Percentiles rank a stretch among this genome's conserved stretches.
Evolutionary conservation across 2,113 vertebrate species (phyloP).

Genomic region (western clawed frog (Xenopus tropicalis)): DNA sequence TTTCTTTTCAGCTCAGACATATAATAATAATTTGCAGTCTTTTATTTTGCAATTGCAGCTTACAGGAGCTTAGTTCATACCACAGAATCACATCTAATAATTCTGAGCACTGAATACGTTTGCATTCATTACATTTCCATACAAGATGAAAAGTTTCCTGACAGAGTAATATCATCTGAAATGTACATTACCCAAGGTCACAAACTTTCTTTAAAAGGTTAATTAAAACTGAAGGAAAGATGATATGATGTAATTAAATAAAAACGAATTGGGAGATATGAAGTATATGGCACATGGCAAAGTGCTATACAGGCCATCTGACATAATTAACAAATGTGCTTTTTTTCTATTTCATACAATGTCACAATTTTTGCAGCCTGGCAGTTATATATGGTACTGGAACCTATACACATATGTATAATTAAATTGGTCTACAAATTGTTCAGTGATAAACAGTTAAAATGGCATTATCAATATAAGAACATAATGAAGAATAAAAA

Average conservation of each 20-base stretch:
- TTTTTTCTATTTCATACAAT: constrained; percentile 58
- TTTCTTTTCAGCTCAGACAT: too few relatives aligned
- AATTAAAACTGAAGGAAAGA: constrained; percentile 63
- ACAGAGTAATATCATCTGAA: constrained; percentile 45
- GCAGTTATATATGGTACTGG: too few relatives aligned
- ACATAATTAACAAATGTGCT: constrained; percentile 53
- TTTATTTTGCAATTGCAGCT: too few relatives aligned
- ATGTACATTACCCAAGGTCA: constrained; percentile 54
- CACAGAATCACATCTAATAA: background rate
- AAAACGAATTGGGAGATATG: constrained; percentile 53
- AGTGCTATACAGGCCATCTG: constrained; percentile 14
- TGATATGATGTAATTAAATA: constrained; percentile 62
- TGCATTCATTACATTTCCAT: constrained; percentile 49
- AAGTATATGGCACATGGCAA: constrained; percentile 54
- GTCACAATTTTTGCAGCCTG: constrained; percentile 36
- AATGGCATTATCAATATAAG: too few relatives aligned
- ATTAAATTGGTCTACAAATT: too few relatives aligned
- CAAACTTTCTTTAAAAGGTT: constrained; percentile 56
- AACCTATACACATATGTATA: too few relatives aligned
- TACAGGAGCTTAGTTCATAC: background rate
- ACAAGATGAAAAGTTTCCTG: constrained; percentile 49
- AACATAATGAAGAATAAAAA: too few relatives aligned
- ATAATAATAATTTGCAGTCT: too few relatives aligned
- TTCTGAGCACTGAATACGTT: too few relatives aligned
- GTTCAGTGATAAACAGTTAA: too few relatives aligned